phyloP scores from a whole-genome alignment of 2,113 vertebrate species.

The Willisornis vidua region DNA sequence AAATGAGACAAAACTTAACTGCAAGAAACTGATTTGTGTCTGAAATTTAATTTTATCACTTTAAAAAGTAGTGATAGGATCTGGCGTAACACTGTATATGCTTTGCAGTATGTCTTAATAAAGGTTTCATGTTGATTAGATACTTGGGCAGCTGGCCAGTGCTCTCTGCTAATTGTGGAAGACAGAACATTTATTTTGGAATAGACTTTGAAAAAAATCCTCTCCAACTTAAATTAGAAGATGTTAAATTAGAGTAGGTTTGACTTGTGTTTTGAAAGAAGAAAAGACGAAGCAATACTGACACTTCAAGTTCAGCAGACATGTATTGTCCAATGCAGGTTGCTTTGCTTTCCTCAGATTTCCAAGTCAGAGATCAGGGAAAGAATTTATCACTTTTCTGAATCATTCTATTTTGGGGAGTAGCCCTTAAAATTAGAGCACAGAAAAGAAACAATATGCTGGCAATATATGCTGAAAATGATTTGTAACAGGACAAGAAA shows the following conservation, averaged over 20 bases:
- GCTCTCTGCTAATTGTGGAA: not conserved
- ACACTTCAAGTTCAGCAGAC: not conserved
- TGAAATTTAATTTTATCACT: not conserved
- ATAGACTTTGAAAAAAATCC: not conserved
- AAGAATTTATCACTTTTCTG: not conserved
- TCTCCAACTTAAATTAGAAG: not conserved
- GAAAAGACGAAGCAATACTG: not conserved
- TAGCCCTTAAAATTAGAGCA: not conserved
- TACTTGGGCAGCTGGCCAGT: constrained; percentile 6
- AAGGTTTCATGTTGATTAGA: constrained; percentile 22
- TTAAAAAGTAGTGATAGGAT: not conserved
- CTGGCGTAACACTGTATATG: not conserved
- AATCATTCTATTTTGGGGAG: not conserved
- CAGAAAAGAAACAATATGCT: not conserved
- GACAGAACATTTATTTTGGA: constrained; percentile 8
- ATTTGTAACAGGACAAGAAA: not conserved
- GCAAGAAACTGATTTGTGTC: not conserved
- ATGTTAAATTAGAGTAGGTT: not conserved
- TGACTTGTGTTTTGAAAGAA: constrained; percentile 1
- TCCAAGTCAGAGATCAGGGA: not conserved
- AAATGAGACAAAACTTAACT: not conserved
- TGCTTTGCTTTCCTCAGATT: not conserved
- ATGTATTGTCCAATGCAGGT: not conserved
- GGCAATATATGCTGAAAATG: not conserved
- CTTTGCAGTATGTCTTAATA: not conserved